Conservation (phyloP, 1,140 invertebrate genomes). For the Wiebesia pumilae region DNA sequence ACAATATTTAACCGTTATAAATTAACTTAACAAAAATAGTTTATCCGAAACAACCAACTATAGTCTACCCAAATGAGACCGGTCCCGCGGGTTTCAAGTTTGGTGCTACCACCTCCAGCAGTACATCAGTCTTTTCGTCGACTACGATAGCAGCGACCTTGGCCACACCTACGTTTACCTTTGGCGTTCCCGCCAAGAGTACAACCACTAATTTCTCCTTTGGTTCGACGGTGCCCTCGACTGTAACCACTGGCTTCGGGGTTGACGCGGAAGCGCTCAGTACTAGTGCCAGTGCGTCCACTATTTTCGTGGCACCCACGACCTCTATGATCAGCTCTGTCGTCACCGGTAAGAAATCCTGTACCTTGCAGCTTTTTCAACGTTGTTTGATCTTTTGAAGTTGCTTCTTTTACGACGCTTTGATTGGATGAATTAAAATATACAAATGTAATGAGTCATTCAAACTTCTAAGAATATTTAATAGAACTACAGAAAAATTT, state of each 20-base stretch:
- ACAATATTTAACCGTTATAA: no score
- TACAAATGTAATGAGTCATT: neutral
- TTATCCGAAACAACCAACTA: neutral
- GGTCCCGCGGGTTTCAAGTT: neutral
- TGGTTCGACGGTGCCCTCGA: neutral
- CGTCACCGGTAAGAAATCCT: slow-evolving; percentile 20
- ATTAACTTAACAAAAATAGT: neutral
- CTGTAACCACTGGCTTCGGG: neutral
- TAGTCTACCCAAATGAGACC: neutral
- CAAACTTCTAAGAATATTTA: no score
- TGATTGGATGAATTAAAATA: neutral
- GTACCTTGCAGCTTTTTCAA: neutral
- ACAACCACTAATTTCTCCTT: neutral
- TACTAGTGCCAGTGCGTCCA: neutral
- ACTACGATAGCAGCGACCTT: neutral
- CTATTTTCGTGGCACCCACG: slow-evolving; percentile 35
- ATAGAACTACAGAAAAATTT: no score
- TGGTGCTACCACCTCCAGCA: neutral
- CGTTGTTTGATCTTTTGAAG: neutral
- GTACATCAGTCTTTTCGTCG: neutral
- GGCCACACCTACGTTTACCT: neutral
- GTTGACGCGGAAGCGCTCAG: neutral
- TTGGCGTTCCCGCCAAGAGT: neutral
- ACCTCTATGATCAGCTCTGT: slow-evolving; percentile 24
- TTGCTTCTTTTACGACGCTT: neutral